Evolutionary conservation across 2,888 invertebrate genomes (phyloP).

Genomic region (Nymphalis polychloros): DNA sequence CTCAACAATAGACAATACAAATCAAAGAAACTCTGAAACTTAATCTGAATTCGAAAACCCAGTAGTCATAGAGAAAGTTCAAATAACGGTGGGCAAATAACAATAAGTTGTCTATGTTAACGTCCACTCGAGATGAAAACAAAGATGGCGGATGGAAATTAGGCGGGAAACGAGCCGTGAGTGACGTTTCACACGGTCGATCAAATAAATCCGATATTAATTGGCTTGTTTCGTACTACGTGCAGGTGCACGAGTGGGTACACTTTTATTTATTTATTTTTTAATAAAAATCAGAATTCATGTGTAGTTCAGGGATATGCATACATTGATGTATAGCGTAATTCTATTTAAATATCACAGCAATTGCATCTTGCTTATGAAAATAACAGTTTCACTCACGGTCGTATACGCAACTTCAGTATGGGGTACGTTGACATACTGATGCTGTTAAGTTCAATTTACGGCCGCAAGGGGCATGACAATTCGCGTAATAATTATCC

Average conservation of each 20-base stretch:
- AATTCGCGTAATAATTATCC: too few species aligned
- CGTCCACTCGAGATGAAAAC: constrained; percentile 37
- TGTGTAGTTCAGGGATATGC: background rate
- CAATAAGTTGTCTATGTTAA: constrained; percentile 25
- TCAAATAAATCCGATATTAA: constrained; percentile 37
- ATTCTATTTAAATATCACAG: too few species aligned
- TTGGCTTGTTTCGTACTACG: constrained; percentile 29
- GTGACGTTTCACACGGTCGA: constrained; percentile 34
- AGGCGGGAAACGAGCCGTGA: constrained; percentile 45
- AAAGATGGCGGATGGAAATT: constrained; percentile 50
- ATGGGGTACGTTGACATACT: too few species aligned
- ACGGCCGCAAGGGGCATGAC: too few species aligned
- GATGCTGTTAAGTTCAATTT: too few species aligned
- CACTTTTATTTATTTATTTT: constrained; percentile 4
- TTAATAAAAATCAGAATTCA: background rate
- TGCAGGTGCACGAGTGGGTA: constrained; percentile 30
- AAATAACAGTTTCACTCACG: too few species aligned
- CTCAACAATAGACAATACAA: constrained; percentile 55
- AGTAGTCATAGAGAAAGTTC: constrained; percentile 65
- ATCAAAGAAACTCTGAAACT: constrained; percentile 50
- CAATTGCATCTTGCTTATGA: too few species aligned
- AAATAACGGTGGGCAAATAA: constrained; percentile 48
- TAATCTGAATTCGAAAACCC: constrained; percentile 55
- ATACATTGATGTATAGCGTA: too few species aligned
- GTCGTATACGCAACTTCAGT: too few species aligned